Evolutionary conservation across 2,888 invertebrate species (phyloP), one percentile per base, ranked within the genome.

Genomic region (Tuta absoluta): DNA sequence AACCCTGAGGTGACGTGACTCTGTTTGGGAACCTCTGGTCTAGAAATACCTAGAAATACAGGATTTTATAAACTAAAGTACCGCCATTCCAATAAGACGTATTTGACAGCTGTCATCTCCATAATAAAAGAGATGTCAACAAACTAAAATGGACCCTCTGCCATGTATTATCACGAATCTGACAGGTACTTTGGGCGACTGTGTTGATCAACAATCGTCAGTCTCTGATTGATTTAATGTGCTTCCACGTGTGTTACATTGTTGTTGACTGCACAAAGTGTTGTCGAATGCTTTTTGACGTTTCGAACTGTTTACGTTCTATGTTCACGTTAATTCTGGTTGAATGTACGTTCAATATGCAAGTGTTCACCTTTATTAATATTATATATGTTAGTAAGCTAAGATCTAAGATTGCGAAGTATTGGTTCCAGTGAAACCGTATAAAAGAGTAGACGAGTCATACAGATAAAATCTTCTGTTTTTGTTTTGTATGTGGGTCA

Each of bases 201-300:
- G 19, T 48, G 64, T 24, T 48, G 61, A 68, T 66, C 66, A 71
- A 70, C 76, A 75, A 74, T 69, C 66, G 76, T 72, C 69, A 68
- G 75, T 74, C 74, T 76, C 73, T 75, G 66, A 78, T 78, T 76
- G 69, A 78, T 80, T 79, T 79, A 73, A 82, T 78, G 88, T 88
- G 88, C 87, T 88, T 88, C 87, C 87, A 89, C 83, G 73, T 73
- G 78, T 78, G 73, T 72, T 78, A 67, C 69, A 75, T 75, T 78
- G 76, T 78, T 80, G 75, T 65, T 67, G 68, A 68, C 65, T 72
- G 71, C 74, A 74, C 72, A 68, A 69, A 71, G 66, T 73, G 74
- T 71, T 73, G 70, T 66, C 70, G 66, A 62, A 69, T 68, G 71
- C 69, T 73, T 78, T 53, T 77, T 75, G 76, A 77, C 75, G 79